A percentile compares a stretch with the other conserved stretches of the same genome.
phyloP scores from a whole-genome alignment of 2,888 invertebrate genomes.

The Agrotis puta region DNA sequence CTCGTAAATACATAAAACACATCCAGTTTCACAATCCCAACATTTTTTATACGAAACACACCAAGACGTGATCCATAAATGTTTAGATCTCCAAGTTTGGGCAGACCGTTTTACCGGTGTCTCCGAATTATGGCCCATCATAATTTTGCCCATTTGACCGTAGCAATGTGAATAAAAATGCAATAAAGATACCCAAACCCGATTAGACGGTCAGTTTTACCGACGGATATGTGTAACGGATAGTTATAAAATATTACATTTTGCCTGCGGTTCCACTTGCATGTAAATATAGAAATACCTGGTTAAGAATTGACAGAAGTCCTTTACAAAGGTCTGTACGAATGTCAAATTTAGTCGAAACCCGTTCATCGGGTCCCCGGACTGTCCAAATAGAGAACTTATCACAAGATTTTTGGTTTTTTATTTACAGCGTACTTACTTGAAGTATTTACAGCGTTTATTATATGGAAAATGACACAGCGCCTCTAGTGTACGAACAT shows the following conservation, averaged over 20 bases:
- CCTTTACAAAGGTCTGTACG: too few species aligned
- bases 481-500: too few species aligned
- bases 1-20: constrained; percentile 37
- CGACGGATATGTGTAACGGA: constrained; percentile 29
- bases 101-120: constrained; percentile 32
- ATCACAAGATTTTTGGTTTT: too few species aligned
- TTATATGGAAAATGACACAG: too few species aligned
- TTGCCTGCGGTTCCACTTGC: background rate
- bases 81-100: constrained; percentile 35
- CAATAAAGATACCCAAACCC: constrained; percentile 54
- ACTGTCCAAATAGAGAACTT: too few species aligned
- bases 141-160: constrained; percentile 53
- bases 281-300: background rate
- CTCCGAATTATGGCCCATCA: constrained; percentile 51
- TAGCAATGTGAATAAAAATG: constrained; percentile 54
- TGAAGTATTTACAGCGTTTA: too few species aligned
- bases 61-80: constrained; percentile 41
- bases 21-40: constrained; percentile 49
- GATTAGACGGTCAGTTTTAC: constrained; percentile 27
- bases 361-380: too few species aligned
- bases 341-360: background rate
- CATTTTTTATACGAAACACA: constrained; percentile 41
- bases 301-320: too few species aligned
- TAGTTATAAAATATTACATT: constrained; percentile 24
- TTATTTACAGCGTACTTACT: too few species aligned